Percentiles rank a stretch among this genome's conserved stretches.
Conservation (phyloP, 2,888 invertebrate genomes). For the Idaea dimidiata region DNA sequence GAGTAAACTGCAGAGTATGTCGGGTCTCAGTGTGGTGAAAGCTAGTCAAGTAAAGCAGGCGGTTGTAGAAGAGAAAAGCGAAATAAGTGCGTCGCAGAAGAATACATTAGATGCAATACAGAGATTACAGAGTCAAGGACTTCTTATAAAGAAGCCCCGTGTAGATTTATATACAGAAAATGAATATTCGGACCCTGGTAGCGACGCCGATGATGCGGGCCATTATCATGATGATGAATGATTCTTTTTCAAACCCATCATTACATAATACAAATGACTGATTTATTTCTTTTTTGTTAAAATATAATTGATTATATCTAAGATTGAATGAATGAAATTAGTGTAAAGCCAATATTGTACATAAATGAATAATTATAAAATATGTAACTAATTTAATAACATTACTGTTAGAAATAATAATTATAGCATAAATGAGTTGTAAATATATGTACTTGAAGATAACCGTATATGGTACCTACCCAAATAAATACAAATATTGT, state of each 20-base stretch:
- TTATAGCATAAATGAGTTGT: not conserved
- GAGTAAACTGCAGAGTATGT: constrained; percentile 52
- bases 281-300: constrained; percentile 4
- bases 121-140: constrained; percentile 67
- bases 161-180: constrained; percentile 49
- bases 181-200: constrained; percentile 44
- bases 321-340: not conserved
- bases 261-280: constrained; percentile 37
- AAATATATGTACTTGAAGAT: not conserved
- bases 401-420: not conserved
- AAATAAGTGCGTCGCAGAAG: constrained; percentile 50
- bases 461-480: not conserved
- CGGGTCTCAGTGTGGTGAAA: constrained; percentile 60
- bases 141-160: constrained; percentile 69
- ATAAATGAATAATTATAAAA: constrained; percentile 6
- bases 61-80: constrained; percentile 56
- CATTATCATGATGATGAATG: constrained; percentile 40
- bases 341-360: not conserved
- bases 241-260: not conserved
- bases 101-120: constrained; percentile 68
- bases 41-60: constrained; percentile 57
- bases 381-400: constrained; percentile 18
- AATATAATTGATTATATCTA: not conserved
- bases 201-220: constrained; percentile 34
- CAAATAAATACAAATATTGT: not conserved